These are phyloP conservation scores for Channa striata DNA, from an alignment of 2,797 vertebrate species.

Conservation along the genomic window DNA sequence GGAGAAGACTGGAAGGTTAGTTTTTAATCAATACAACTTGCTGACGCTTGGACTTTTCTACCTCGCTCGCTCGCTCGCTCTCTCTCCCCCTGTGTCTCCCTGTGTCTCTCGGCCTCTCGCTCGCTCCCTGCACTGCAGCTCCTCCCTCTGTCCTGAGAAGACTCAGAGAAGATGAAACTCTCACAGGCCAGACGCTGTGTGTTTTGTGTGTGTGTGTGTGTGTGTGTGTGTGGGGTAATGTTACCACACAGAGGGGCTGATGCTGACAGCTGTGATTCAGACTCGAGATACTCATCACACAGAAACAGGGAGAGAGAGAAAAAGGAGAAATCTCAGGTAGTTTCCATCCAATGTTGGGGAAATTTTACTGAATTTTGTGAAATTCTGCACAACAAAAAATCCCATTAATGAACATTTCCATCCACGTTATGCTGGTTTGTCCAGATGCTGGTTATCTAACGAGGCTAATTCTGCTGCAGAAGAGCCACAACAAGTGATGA, in stretches of 20 bases:
- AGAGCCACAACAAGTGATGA: no score
- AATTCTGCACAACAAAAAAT: background rate
- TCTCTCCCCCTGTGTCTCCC: constrained; percentile 33
- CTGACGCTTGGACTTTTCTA: constrained; percentile 94
- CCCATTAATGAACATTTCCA: background rate
- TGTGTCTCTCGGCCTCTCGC: constrained; percentile 58
- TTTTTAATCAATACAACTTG: constrained; percentile 99
- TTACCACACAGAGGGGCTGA: constrained; percentile 67
- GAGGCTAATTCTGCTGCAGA: no score
- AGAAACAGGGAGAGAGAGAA: background rate
- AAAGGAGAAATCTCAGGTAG: background rate
- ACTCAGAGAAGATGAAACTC: constrained; percentile 88
- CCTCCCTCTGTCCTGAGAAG: constrained; percentile 87
- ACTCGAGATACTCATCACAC: constrained; percentile 66
- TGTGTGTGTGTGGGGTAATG: constrained; percentile 62
- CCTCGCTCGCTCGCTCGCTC: constrained; percentile 59
- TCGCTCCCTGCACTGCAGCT: constrained; percentile 87
- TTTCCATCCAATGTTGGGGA: background rate
- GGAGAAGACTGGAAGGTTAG: constrained; percentile 98
- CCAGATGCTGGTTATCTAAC: no score
- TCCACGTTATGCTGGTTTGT: no score
- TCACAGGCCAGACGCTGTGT: constrained; percentile 82
- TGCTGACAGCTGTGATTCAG: constrained; percentile 80
- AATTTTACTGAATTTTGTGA: background rate
- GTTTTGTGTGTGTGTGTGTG: constrained; percentile 47